Base-by-base conservation (phyloP, 2,797 vertebrate species). In the Carcharodon carcharias region DNA sequence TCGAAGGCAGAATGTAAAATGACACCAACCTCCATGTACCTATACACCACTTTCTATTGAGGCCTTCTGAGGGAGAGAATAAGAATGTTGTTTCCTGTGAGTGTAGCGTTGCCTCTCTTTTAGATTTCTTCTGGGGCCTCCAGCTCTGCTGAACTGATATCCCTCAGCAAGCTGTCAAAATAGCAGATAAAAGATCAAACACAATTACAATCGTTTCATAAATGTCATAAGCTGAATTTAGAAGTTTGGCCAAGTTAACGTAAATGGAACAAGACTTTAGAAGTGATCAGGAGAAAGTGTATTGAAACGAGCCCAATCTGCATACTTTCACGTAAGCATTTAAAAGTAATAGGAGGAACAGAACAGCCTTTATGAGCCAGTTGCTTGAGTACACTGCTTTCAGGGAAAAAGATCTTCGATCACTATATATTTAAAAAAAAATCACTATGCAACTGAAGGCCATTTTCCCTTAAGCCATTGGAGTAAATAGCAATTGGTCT, bases 21-120 rank as follows among this genome's bases (percentile, higher is more conserved):
- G 95, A 0, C 28, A 54, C 54, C 45, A 95, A 96, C 95, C 96
- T 89, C 40, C 96, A 89, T 65, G 35, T 7, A 89, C 87, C 96
- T 96, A 0, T 96, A 12, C 0, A 73, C 67, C 89, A 96, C 89
- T 96, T 96, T 96, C 89, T 96, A 96, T 1, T 71, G 97, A 96
- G 97, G 97, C 97, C 96, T 97, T 96, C 96, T 97, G 97, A 97
- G 97, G 50, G 97, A 97, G 96, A 96, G 96, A 0, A 1, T 82
- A 96, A 97, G 97, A 97, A 97, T 97, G 96, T 2, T 96, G 96
- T 96, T 97, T 97, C 97, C 97, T 97, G 97, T 97, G 96, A 96
- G 97, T 96, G 97, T 87, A 2, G 26, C 96, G 96, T 16, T 97
- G 89, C 31, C 18, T 96, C 97, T 96, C 95, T 96, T 89, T 96